Evolutionary conservation across 2,888 invertebrate species (phyloP).

Genomic region (Drosophila robusta): DNA sequence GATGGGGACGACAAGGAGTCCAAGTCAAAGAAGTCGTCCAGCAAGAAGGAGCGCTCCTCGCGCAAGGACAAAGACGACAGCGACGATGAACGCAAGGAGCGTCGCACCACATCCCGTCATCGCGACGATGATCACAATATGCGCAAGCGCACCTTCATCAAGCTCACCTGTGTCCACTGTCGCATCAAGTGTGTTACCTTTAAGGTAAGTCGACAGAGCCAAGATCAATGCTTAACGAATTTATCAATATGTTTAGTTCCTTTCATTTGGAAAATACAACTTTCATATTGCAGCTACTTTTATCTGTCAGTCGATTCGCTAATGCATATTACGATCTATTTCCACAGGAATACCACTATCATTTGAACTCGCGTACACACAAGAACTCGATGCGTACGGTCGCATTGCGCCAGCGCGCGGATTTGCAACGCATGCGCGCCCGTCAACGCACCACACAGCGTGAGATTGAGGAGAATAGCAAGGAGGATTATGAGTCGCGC

Average conservation of each 20-base stretch:
- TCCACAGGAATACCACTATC: conserved; percentile 89
- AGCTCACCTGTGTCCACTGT: conserved; percentile 92
- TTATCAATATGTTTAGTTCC: no score
- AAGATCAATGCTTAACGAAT: not conserved
- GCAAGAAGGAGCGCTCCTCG: conserved; percentile 72
- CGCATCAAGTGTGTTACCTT: conserved; percentile 90
- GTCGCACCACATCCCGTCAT: conserved; percentile 64
- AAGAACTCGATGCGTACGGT: conserved; percentile 90
- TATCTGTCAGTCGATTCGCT: not conserved
- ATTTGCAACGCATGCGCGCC: conserved; percentile 91
- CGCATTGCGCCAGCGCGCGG: conserved; percentile 90
- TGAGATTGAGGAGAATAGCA: conserved; percentile 90
- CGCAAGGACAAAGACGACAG: conserved; percentile 82
- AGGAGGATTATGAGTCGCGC: conserved; percentile 88
- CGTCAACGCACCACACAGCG: conserved; percentile 92
- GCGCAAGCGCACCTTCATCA: conserved; percentile 87
- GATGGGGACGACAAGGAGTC: conserved; percentile 80
- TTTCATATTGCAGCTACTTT: not conserved
- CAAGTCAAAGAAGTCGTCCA: conserved; percentile 69
- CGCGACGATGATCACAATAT: conserved; percentile 76
- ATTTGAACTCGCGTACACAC: conserved; percentile 90
- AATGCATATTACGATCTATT: not conserved
- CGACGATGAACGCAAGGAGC: conserved; percentile 79
- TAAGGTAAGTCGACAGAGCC: conserved; percentile 85
- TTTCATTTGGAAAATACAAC: no score